These are phyloP conservation scores for Octodon degus DNA, from an alignment of 2,113 vertebrate species.

Conservation along the genomic window DNA sequence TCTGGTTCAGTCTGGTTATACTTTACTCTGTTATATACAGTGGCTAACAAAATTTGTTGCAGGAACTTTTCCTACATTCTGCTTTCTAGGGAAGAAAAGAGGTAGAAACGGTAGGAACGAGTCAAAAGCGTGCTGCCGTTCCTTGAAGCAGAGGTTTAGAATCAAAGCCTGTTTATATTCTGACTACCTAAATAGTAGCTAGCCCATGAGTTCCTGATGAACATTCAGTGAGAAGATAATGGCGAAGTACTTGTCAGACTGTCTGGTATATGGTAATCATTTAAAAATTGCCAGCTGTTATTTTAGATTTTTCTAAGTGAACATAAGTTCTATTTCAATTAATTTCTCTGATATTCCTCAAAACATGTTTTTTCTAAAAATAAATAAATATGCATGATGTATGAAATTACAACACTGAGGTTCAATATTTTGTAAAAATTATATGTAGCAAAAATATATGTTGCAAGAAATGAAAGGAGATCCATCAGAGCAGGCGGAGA, in stretches of 20 bases:
- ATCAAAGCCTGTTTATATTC: constrained; percentile 49
- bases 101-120: background rate
- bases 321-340: background rate
- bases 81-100: background rate
- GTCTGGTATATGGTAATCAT: background rate
- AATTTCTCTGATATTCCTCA: constrained; percentile 48
- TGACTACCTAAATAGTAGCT: constrained; percentile 2
- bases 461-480: background rate
- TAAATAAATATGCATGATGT: background rate
- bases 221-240: constrained; percentile 18
- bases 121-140: background rate
- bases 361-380: constrained; percentile 17
- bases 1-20: background rate
- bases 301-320: constrained; percentile 51
- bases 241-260: background rate
- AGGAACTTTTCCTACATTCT: background rate
- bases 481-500: background rate
- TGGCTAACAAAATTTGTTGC: background rate
- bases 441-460: background rate
- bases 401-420: background rate
- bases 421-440: background rate
- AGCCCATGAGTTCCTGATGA: background rate
- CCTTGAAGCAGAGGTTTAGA: constrained; percentile 10
- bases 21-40: background rate
- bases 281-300: constrained; percentile 35